A percentile compares a stretch with the other conserved stretches of the same genome.
These are phyloP conservation scores for Drosophila tristis DNA, from an alignment of 1,140 invertebrate species.

Conservation along the genomic window DNA sequence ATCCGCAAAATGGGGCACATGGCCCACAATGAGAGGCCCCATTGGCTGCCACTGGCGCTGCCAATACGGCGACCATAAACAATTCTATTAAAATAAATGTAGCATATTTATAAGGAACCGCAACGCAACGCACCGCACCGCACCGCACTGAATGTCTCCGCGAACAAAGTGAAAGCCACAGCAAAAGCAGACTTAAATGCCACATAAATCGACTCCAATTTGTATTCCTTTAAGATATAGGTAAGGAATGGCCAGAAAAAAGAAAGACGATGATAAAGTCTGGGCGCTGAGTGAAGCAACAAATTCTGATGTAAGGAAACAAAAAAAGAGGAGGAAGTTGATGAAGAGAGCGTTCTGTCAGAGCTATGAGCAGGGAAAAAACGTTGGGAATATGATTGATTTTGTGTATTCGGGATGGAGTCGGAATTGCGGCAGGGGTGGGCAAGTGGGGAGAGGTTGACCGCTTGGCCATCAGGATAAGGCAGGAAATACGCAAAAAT, in stretches of 20 bases:
- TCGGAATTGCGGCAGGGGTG: slow-evolving; percentile 13
- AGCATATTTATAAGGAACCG: slow-evolving; percentile 67
- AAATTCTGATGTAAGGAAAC: slow-evolving; percentile 61
- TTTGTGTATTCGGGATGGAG: slow-evolving; percentile 64
- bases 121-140: no score
- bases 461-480: slow-evolving; percentile 45
- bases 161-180: slow-evolving; percentile 35
- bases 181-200: slow-evolving; percentile 64
- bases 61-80: slow-evolving; percentile 70
- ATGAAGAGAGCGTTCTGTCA: slow-evolving; percentile 21
- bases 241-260: background rate
- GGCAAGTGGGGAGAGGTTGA: slow-evolving; percentile 21
- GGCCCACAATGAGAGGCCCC: slow-evolving; percentile 48
- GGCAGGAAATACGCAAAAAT: slow-evolving; percentile 72
- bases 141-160: background rate
- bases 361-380: slow-evolving; percentile 1
- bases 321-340: slow-evolving; percentile 35
- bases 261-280: slow-evolving; percentile 3
- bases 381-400: slow-evolving; percentile 69
- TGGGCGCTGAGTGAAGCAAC: slow-evolving; percentile 44
- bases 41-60: slow-evolving; percentile 10
- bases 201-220: slow-evolving; percentile 75
- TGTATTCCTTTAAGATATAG: slow-evolving; percentile 49
- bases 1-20: slow-evolving; percentile 32
- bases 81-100: slow-evolving; percentile 83